Conservation (phyloP, 2,797 vertebrate species). For the Hylomyscus alleni region DNA sequence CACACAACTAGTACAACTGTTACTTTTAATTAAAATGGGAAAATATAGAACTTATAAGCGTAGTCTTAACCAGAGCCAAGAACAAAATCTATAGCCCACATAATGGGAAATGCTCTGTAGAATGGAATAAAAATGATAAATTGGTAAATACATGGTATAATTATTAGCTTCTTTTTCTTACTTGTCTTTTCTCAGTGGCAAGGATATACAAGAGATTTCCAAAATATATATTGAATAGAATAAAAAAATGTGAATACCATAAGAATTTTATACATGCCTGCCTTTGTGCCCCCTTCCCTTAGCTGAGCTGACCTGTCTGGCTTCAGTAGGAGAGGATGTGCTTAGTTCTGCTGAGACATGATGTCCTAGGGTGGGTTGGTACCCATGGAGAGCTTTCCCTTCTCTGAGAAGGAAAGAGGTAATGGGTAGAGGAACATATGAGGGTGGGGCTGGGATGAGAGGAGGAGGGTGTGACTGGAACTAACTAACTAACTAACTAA, state of each 20-base stretch:
- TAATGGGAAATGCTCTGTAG: constrained; percentile 83
- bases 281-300: background rate
- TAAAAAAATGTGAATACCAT: constrained; percentile 73
- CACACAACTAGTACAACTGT: constrained; percentile 76
- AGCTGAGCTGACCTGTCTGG: background rate
- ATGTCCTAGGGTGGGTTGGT: background rate
- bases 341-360: background rate
- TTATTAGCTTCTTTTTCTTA: constrained; percentile 84
- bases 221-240: constrained; percentile 88
- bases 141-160: constrained; percentile 83
- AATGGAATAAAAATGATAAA: constrained; percentile 88
- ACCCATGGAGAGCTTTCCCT: background rate
- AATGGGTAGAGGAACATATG: background rate
- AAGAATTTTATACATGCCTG: constrained; percentile 76
- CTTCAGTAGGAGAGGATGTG: background rate
- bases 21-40: constrained; percentile 89
- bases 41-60: constrained; percentile 88
- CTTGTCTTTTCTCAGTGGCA: constrained; percentile 85
- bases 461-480: background rate
- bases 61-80: constrained; percentile 83
- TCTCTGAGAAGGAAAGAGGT: background rate
- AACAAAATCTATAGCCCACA: constrained; percentile 89
- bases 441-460: background rate
- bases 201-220: constrained; percentile 83
- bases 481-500: background rate